Evolutionary conservation across 2,113 vertebrate genomes (phyloP).

Genomic region (Pseudolaguvia tuberculata): DNA sequence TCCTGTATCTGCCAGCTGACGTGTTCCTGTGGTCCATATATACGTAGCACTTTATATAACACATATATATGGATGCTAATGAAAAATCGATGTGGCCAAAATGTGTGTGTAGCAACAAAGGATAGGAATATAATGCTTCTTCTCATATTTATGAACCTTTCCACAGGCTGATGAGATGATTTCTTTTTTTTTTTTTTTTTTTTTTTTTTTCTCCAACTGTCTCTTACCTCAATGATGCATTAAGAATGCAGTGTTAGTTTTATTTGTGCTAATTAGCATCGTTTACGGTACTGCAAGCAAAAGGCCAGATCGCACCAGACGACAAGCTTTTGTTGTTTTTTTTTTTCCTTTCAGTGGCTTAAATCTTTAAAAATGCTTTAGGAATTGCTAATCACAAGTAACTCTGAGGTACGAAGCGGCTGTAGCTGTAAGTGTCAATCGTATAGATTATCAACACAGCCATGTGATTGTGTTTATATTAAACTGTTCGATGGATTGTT

Average conservation of each 20-base stretch:
- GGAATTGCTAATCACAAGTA: constrained; percentile 20
- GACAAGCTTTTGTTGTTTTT: background rate
- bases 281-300: background rate
- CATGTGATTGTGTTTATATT: constrained; percentile 11
- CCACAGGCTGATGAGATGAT: background rate
- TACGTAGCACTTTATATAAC: constrained; percentile 1
- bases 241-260: constrained; percentile 21
- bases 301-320: background rate
- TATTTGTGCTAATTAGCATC: background rate
- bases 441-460: background rate
- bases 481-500: background rate
- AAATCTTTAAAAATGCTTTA: constrained; percentile 11
- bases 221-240: constrained; percentile 15
- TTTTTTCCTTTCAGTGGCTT: constrained; percentile 20
- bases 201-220: background rate
- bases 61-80: constrained; percentile 13
- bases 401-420: constrained; percentile 27
- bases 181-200: background rate
- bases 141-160: background rate
- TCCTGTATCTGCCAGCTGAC: constrained; percentile 11
- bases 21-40: constrained; percentile 24
- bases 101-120: background rate
- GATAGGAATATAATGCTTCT: background rate
- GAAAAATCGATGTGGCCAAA: constrained; percentile 25
- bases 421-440: background rate